These are phyloP conservation scores for Ataeniobius toweri DNA, from an alignment of 2,797 vertebrate genomes.

Conservation along the genomic window DNA sequence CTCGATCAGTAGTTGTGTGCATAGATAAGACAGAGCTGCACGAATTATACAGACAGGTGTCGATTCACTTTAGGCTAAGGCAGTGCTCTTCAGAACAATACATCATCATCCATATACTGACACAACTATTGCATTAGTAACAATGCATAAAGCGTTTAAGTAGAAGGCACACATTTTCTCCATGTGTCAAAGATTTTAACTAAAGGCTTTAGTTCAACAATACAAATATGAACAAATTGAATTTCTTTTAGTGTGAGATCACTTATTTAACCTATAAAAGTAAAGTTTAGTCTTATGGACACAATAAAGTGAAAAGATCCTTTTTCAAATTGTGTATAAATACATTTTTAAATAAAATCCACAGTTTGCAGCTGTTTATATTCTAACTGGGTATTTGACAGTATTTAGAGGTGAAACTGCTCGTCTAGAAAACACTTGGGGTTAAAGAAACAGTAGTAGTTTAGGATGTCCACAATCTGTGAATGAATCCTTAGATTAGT, in stretches of 20 bases:
- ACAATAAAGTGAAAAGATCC: background rate
- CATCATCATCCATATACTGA: background rate
- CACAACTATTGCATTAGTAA: background rate
- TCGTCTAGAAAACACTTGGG: background rate
- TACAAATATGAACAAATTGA: background rate
- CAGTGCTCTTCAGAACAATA: conserved; percentile 21
- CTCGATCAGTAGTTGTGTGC: conserved; percentile 80
- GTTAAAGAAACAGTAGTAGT: background rate
- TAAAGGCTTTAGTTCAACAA: conserved; percentile 8
- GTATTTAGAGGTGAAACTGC: background rate
- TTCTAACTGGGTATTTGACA: background rate
- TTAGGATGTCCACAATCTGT: background rate
- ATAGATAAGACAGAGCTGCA: conserved; percentile 57
- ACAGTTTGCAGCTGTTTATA: background rate
- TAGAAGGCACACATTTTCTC: conserved; percentile 34
- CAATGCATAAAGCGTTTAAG: background rate
- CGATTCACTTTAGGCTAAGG: conserved; percentile 27
- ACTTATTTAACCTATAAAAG: background rate
- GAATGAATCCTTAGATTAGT: background rate
- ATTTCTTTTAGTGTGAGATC: background rate
- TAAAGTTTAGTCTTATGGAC: background rate
- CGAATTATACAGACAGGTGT: conserved; percentile 9
- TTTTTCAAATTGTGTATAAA: background rate
- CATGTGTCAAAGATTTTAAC: conserved; percentile 4
- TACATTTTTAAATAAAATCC: background rate